phyloP scores from a whole-genome alignment of 1,140 invertebrate genomes.

The Pemphigus obesinymphae region DNA sequence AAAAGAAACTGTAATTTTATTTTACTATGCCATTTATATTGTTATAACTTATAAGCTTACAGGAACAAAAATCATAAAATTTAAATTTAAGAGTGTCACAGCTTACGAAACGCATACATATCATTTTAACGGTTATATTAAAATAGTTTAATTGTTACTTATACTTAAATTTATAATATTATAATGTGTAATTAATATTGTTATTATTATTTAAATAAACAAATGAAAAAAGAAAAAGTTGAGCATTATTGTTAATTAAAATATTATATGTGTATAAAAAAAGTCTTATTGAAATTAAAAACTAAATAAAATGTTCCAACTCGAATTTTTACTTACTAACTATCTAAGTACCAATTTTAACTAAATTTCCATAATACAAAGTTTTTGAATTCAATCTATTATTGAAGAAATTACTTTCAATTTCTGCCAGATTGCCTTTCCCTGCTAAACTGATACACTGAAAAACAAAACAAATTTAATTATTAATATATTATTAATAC shows the following conservation, averaged over 20 bases:
- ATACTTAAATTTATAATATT: neutral
- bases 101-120: constrained; percentile 22
- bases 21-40: neutral
- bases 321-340: neutral
- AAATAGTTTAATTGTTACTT: constrained; percentile 11
- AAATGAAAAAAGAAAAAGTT: neutral
- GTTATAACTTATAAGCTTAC: neutral
- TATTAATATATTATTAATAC: too few relatives aligned
- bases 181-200: neutral
- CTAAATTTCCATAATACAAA: constrained; percentile 23
- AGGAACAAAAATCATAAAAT: neutral
- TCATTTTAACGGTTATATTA: constrained; percentile 2
- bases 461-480: neutral
- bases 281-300: too few relatives aligned
- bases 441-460: constrained; percentile 20
- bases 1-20: neutral
- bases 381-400: constrained; percentile 29
- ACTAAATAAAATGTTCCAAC: too few relatives aligned
- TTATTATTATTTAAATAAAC: constrained; percentile 14
- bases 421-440: neutral
- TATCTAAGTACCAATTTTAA: neutral
- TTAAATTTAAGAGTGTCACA: constrained; percentile 6
- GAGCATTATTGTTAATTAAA: neutral
- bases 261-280: too few relatives aligned
- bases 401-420: constrained; percentile 28